phyloP scores from a whole-genome alignment of 2,113 vertebrate genomes.

The Istiophorus platypterus region DNA sequence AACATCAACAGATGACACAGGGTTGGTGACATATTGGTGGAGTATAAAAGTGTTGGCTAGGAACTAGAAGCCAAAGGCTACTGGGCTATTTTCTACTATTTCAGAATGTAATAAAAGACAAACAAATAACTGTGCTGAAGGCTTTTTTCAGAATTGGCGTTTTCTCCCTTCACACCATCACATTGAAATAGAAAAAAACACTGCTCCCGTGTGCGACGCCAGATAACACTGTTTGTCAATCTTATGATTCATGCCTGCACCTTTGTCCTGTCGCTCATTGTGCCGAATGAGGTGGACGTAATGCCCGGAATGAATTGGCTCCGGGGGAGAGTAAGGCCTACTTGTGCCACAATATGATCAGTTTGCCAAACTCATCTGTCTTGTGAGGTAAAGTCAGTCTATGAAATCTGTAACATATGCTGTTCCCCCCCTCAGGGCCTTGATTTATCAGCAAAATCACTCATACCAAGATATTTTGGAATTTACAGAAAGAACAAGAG shows the following conservation, averaged over 20 bases:
- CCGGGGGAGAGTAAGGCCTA: slow-evolving; percentile 4
- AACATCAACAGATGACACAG: slow-evolving; percentile 28
- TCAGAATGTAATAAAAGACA: slow-evolving; percentile 32
- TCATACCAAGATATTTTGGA: neutral
- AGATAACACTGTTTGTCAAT: slow-evolving; percentile 45
- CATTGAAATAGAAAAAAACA: slow-evolving; percentile 34
- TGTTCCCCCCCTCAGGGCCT: neutral
- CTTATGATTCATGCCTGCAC: slow-evolving; percentile 34
- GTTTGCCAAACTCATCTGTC: neutral
- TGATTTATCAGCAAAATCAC: slow-evolving; percentile 21
- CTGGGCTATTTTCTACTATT: slow-evolving; percentile 20
- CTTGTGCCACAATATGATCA: neutral
- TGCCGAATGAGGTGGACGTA: slow-evolving; percentile 18
- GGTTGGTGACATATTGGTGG: neutral
- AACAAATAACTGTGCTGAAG: slow-evolving; percentile 35
- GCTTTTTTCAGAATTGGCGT: slow-evolving; percentile 32
- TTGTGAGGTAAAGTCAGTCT: neutral
- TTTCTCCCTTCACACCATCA: slow-evolving; percentile 21
- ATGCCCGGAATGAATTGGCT: slow-evolving; percentile 33
- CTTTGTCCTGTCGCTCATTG: slow-evolving; percentile 43
- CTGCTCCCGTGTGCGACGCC: slow-evolving; percentile 17
- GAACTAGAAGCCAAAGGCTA: slow-evolving; percentile 31
- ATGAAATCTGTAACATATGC: slow-evolving; percentile 2
- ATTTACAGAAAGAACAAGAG: no score
- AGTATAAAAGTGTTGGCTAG: neutral